A percentile compares a stretch with the other conserved stretches of the same genome.
Conservation (phyloP, 2,113 vertebrate genomes). For the Suncus etruscus region DNA sequence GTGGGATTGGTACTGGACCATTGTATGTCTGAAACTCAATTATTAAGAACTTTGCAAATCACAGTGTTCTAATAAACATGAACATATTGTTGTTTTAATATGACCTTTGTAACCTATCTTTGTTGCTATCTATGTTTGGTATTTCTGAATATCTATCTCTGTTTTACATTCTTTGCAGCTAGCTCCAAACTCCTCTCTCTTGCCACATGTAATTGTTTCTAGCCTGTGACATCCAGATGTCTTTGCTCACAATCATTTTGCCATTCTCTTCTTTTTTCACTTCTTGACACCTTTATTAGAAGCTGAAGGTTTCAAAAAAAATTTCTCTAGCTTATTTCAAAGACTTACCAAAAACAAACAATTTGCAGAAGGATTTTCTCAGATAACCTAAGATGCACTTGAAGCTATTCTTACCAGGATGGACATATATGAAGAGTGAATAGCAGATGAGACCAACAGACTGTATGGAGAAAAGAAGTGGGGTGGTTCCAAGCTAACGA, state of each 20-base stretch:
- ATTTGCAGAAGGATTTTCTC: slow-evolving; percentile 10
- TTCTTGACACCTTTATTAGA: slow-evolving; percentile 47
- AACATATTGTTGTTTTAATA: no score
- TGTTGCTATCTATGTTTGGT: background rate
- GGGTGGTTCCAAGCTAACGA: background rate
- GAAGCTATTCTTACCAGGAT: background rate
- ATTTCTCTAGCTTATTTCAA: background rate
- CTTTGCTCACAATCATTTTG: background rate
- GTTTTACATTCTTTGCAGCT: background rate
- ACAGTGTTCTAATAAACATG: no score
- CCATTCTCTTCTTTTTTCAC: slow-evolving; percentile 22
- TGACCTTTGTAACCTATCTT: background rate
- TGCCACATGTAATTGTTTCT: background rate
- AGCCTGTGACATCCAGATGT: background rate
- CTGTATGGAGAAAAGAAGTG: background rate
- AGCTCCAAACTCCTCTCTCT: background rate
- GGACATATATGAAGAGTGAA: background rate
- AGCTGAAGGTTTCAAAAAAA: slow-evolving; percentile 32
- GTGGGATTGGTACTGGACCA: no score
- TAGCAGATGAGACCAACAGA: background rate
- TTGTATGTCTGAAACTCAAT: no score
- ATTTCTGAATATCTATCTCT: background rate
- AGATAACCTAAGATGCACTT: slow-evolving; percentile 24
- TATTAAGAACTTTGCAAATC: no score
- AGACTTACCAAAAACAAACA: slow-evolving; percentile 36